Percentiles rank a stretch among this genome's conserved stretches.
These are phyloP conservation scores for Drosophila maculinotata DNA, from an alignment of 2,888 invertebrate genomes.

Conservation along the genomic window DNA sequence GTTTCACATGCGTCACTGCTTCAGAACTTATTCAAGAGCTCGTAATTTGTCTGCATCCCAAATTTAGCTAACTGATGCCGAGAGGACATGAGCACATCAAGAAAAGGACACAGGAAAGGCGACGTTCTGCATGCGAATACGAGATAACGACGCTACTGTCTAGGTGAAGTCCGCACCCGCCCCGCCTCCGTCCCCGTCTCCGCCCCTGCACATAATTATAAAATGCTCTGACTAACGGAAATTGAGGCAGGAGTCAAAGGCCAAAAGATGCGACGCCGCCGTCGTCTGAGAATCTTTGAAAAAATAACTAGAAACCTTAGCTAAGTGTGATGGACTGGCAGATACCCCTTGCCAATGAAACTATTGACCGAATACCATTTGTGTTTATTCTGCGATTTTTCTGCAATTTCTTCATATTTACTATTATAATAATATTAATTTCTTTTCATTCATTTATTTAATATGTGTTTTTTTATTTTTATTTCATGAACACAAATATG, in stretches of 20 bases:
- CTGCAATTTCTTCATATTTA: too few species aligned
- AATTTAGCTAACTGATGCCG: conserved; percentile 34
- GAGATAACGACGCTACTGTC: conserved; percentile 43
- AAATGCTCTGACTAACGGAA: conserved; percentile 48
- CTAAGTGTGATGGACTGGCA: not conserved
- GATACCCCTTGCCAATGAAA: conserved; percentile 6
- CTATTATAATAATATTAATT: too few species aligned
- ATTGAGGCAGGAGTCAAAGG: conserved; percentile 57
- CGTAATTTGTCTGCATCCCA: not conserved
- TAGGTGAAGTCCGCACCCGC: conserved; percentile 23
- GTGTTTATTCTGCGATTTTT: too few species aligned
- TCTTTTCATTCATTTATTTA: too few species aligned
- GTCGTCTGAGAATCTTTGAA: conserved; percentile 33
- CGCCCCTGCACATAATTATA: conserved; percentile 62
- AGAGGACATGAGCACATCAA: conserved; percentile 29
- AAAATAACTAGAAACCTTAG: not conserved
- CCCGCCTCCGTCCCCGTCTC: too few species aligned
- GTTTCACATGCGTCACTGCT: not conserved
- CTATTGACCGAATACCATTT: too few species aligned
- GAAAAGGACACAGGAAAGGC: conserved; percentile 38
- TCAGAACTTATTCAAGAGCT: not conserved
- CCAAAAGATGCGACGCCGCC: conserved; percentile 26
- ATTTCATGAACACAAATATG: too few species aligned
- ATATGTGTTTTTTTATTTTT: too few species aligned
- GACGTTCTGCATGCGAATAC: conserved; percentile 31